Evolutionary conservation across 2,113 vertebrate genomes (phyloP), one percentile per base, ranked within the genome.

Genomic region (Ageneiosus marmoratus): DNA sequence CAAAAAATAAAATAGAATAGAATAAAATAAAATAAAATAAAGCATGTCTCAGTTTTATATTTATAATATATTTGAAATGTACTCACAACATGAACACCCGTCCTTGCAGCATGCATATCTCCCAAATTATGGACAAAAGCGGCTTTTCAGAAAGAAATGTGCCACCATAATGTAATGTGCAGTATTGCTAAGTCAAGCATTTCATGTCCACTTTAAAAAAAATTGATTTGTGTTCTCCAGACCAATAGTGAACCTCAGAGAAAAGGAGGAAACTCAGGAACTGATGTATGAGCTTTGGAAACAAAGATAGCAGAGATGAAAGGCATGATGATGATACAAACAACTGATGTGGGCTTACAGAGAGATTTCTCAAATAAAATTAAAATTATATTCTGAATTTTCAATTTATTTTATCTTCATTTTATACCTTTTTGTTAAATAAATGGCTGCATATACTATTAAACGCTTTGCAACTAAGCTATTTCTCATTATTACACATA

Each of bases 241-340:
- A 87, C 94, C 95, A 53, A 96, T 96, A 4, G 95, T 97, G 90
- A 97, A 95, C 95, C 84, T 97, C 92, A 86, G 98, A 94, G 0
- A 93, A 96, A 87, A 97, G 95, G 77, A 98, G 89, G 85, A 94
- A 96, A 78, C 91, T 90, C 93, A 98, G 93, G 90, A 99, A 83
- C 87, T 96, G 95, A n/a, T 94, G 94, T 4, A 96, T 63, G 85
- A 97, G 94, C 96, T 97, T 29, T 34, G 73, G 82, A 27, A 69
- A 29, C 79, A 80, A 87, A 51, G 48, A n/a, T 74, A 69, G 29
- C 78, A 44, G n/a, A 80, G 83, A 83, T 80, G 53, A 87, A 87
- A 83, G 80, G 53, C 65, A 73, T n/a, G 2, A 44, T 58, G 53
- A 0, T 46, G 15, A 65, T 53, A 79, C 51, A 37, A 83, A 77